Evolutionary conservation across 2,113 vertebrate species (phyloP), one percentile per base, ranked within the genome.

Genomic region (Odocoileus hemionus): DNA sequence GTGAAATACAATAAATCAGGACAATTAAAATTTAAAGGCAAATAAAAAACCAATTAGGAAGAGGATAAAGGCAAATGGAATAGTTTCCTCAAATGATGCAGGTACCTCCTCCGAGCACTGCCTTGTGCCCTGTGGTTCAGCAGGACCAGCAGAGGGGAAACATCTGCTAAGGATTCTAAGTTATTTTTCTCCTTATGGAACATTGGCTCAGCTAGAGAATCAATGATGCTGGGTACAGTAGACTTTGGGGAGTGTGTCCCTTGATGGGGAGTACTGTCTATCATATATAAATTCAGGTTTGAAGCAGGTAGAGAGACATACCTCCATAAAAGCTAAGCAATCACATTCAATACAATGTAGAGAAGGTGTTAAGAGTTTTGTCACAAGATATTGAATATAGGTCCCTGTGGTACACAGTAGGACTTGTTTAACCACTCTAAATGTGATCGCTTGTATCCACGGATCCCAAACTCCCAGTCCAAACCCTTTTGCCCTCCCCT

Each of bases 1-100:
- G 58, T 25, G 36, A 96, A 97, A 60, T 28, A 91, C 30, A 61
- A 97, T 97, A 92, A 76, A 97, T 97, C 88, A 86, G 85, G 55
- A 47, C 88, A 94, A 97, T 96, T 97, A 94, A 88, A 97, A 88
- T 95, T 85, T 95, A 95, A 95, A 97, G 82, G 88, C 93, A 94
- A 94, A 95, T 97, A 84, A 94, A 97, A 97, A 92, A 26, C 47
- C 93, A 95, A 94, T 94, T 97, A 97, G n/a, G 80, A 84, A 64
- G 36, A 76, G 55, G 57, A 96, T 74, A 89, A 96, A 95, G 43
- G 60, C 12, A 6, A 45, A 92, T 55, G 45, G 14, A 79, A 50
- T 23, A 2, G 67, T 28, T 61, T 84, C 50, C 12, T 25, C 5
- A 30, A 43, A 70, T 82, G 94, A 96, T 74, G 76, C 79, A 58